Base-by-base conservation (phyloP, 1,140 invertebrate species). In the Notospermus geniculatus region DNA sequence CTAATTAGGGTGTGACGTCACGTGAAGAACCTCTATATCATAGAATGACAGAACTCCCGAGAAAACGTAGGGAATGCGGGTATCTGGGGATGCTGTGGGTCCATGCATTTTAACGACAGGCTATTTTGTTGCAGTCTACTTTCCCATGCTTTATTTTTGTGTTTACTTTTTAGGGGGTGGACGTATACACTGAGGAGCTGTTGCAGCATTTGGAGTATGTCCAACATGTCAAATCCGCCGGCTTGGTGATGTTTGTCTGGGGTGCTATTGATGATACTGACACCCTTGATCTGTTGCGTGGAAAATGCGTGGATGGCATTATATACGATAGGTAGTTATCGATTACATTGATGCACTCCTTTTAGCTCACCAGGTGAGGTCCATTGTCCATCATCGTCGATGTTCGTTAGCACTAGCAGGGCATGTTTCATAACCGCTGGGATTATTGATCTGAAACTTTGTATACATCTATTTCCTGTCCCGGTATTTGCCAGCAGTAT, bases 231-330 rank as follows among this genome's bases (percentile, higher is more conserved):
- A 88, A 88, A 66, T 85, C 90, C 66, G 84, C 87, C 29, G 89
- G 90, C 17, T 83, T 97, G 22, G 87, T 95, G 1, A 87, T 96
- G 45, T 97, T 97, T 76, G 95, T 92, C 75, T 98, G 95, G 95
- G 95, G 95, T 75, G 92, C 95, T 75, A 95, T 94, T 73, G 95
- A 96, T 70, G 88, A 92, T 76, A 87, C 88, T 60, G 86, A 87
- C n/a, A 91, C 90, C 0, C 93, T 96, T 45, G 88, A 89, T 67
- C 86, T 89, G 71, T 83, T 97, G 0, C 95, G 95, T 79, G 85
- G 89, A 66, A 83, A 93, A 54, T 93, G 93, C 2, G 84, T 96
- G 25, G 91, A 97, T 76, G 94, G 90, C 45, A 89, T 97, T 32
- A 96, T 97, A 71, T 96, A 95, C 77, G 94, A 97, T 77, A 93